Conservation (phyloP, 2,113 vertebrate species). For the Jacana jacana region DNA sequence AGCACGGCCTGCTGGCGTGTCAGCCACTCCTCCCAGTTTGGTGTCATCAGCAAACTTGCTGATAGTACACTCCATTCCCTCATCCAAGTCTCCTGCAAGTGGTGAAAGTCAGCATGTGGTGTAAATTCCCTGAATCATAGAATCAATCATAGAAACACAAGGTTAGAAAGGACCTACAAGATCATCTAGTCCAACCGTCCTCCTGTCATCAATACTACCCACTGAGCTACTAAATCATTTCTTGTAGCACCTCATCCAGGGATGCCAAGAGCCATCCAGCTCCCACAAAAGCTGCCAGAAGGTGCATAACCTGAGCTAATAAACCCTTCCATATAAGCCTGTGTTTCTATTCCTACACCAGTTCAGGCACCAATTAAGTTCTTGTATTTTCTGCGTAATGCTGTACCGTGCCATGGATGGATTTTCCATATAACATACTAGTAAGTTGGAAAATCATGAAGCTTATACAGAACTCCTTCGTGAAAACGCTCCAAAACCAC, state of each 20-base stretch:
- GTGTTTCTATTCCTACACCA: neutral
- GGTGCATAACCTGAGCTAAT: neutral
- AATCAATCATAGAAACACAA: too few relatives aligned
- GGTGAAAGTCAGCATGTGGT: neutral
- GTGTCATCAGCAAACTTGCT: too few relatives aligned
- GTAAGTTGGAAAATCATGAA: neutral
- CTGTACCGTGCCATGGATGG: rapidly evolving
- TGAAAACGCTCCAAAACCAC: neutral
- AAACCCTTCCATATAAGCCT: neutral
- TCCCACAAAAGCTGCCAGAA: neutral
- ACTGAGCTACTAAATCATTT: too few relatives aligned
- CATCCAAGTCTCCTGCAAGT: neutral
- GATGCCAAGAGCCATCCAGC: neutral
- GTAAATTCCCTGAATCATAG: neutral
- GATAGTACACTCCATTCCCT: too few relatives aligned
- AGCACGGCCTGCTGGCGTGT: too few relatives aligned
- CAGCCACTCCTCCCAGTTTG: too few relatives aligned
- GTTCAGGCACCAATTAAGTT: neutral
- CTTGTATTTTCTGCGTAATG: neutral
- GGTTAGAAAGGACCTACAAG: too few relatives aligned
- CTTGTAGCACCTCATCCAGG: too few relatives aligned
- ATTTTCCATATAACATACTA: neutral
- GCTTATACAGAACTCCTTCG: neutral
- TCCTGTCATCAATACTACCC: too few relatives aligned
- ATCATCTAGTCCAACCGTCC: too few relatives aligned